A percentile compares a stretch with the other conserved stretches of the same genome.
Evolutionary conservation across 2,797 vertebrate genomes (phyloP).

Genomic region (Heliangelus exortis): DNA sequence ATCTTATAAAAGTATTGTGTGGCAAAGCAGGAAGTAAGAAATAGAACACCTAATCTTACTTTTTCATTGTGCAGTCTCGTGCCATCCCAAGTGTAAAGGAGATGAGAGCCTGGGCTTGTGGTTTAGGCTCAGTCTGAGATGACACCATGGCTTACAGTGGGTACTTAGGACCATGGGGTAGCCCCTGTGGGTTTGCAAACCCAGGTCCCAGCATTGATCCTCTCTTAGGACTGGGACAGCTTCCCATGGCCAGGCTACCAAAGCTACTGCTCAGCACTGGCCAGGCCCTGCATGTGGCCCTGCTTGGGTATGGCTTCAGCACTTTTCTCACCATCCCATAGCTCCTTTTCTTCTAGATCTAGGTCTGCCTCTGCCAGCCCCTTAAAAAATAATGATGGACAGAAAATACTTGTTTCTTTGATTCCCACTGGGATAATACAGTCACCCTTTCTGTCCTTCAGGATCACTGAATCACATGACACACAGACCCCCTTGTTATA

Average conservation of each 20-base stretch:
- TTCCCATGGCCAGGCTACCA: fast-evolving
- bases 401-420: neutral
- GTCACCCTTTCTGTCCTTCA: neutral
- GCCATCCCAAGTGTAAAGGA: neutral
- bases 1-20: neutral
- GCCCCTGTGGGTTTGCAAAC: fast-evolving
- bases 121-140: neutral
- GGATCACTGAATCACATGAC: neutral
- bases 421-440: neutral
- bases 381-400: neutral
- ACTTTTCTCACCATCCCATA: neutral
- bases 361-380: neutral
- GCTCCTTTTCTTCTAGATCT: neutral
- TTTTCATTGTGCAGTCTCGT: neutral
- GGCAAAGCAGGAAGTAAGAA: neutral
- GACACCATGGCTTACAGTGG: neutral
- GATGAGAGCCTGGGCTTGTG: neutral
- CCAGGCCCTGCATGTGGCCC: neutral
- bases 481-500: neutral
- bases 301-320: neutral
- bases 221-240: neutral
- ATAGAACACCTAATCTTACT: neutral
- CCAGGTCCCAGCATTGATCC: fast-evolving
- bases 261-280: fast-evolving
- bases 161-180: fast-evolving